These are phyloP conservation scores for Anthopleura sola DNA, from an alignment of 64 coral and sea anemone species.

Conservation along the genomic window DNA sequence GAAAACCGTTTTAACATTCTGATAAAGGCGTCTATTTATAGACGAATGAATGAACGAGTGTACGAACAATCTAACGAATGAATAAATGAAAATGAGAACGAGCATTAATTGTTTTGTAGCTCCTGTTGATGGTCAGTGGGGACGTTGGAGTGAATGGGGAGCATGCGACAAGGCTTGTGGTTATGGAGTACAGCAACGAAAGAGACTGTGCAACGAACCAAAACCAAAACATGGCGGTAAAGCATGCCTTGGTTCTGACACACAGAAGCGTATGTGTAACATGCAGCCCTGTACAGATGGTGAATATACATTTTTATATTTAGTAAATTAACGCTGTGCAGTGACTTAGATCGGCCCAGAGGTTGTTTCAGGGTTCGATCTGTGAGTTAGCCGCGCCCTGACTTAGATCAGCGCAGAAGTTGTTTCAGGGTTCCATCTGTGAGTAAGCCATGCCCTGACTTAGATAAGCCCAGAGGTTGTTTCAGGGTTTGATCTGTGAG, in stretches of 20 bases:
- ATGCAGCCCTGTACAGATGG: constrained; percentile 64
- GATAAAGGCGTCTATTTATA: too few relatives aligned
- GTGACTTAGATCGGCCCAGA: too few relatives aligned
- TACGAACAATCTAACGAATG: not conserved
- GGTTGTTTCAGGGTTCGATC: too few relatives aligned
- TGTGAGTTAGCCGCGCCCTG: too few relatives aligned
- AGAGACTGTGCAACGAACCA: constrained; percentile 64
- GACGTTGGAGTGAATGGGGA: constrained; percentile 56
- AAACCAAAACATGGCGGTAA: constrained; percentile 60
- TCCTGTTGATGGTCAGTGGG: constrained; percentile 78
- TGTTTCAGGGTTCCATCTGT: too few relatives aligned
- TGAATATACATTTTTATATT: constrained; percentile 14
- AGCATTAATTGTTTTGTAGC: constrained; percentile 32
- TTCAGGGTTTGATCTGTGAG: too few relatives aligned
- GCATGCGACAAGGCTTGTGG: constrained; percentile 68
- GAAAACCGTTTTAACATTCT: too few relatives aligned
- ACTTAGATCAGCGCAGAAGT: too few relatives aligned
- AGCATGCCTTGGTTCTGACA: constrained; percentile 41
- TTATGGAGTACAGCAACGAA: constrained; percentile 68
- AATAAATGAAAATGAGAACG: not conserved
- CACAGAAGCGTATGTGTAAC: constrained; percentile 66
- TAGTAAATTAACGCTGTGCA: too few relatives aligned
- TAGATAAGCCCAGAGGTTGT: too few relatives aligned
- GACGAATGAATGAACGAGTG: not conserved
- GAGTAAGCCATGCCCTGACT: too few relatives aligned